These are phyloP conservation scores for Poeciliopsis turneri DNA, from an alignment of 2,797 vertebrate genomes.

Conservation along the genomic window DNA sequence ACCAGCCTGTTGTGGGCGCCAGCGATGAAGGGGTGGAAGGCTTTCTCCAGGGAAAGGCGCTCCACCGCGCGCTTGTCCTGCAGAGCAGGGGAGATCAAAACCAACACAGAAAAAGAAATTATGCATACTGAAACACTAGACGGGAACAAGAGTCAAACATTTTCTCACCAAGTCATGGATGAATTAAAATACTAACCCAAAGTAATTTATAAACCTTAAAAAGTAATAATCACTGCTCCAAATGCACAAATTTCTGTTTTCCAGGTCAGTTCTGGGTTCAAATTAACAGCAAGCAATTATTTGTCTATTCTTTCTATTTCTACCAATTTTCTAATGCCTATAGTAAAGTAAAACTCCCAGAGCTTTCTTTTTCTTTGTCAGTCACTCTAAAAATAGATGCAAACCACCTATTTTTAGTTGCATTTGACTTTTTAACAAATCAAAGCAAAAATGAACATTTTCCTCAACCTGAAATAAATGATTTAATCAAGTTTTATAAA, in stretches of 20 bases:
- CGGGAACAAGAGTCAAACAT: neutral
- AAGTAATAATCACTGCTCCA: neutral
- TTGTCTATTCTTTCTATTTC: neutral
- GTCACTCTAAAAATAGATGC: neutral
- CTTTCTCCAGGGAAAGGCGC: slow-evolving; percentile 82
- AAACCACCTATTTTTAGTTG: neutral
- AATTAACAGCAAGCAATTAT: neutral
- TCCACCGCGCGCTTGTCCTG: slow-evolving; percentile 85
- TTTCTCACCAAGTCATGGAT: neutral
- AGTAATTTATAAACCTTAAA: neutral
- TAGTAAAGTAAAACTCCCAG: neutral
- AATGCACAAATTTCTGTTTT: neutral
- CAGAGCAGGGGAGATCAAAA: neutral
- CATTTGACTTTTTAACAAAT: neutral
- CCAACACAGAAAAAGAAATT: neutral
- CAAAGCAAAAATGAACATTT: neutral
- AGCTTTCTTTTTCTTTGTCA: neutral
- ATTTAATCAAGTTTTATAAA: neutral
- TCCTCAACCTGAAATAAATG: neutral
- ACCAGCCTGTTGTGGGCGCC: slow-evolving; percentile 81
- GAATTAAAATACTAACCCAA: neutral
- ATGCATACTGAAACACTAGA: neutral
- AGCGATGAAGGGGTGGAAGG: slow-evolving; percentile 82
- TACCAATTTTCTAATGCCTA: neutral
- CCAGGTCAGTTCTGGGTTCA: neutral